Percentiles rank a stretch among this genome's conserved stretches.
These are phyloP conservation scores for Amphiprion ocellaris DNA, from an alignment of 2,113 vertebrate species.

Conservation along the genomic window DNA sequence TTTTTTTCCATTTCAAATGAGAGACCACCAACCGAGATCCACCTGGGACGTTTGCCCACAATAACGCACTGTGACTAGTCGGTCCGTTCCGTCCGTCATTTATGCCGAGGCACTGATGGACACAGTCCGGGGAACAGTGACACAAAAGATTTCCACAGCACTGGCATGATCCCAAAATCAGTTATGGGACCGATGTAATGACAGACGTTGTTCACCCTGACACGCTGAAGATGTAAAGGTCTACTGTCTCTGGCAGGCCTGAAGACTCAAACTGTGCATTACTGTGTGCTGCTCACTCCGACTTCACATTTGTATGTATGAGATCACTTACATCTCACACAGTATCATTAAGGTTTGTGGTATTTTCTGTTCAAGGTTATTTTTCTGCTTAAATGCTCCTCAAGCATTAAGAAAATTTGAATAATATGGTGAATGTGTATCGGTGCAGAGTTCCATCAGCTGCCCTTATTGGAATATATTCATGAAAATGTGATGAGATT, in stretches of 20 bases:
- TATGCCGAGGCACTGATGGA: constrained; percentile 61
- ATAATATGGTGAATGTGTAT: not conserved
- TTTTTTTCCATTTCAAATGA: constrained; percentile 23
- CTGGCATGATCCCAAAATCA: constrained; percentile 52
- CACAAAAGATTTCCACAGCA: constrained; percentile 45
- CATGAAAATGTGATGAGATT: too few relatives aligned
- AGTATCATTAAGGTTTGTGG: too few relatives aligned
- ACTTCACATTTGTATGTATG: too few relatives aligned
- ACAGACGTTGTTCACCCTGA: constrained; percentile 48
- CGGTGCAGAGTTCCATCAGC: not conserved
- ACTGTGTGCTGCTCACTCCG: not conserved
- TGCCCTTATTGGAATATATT: not conserved
- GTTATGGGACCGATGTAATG: constrained; percentile 35
- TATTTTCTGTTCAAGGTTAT: too few relatives aligned
- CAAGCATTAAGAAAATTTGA: too few relatives aligned
- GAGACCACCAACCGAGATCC: constrained; percentile 65
- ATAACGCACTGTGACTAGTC: constrained; percentile 49
- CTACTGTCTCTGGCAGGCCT: constrained; percentile 19
- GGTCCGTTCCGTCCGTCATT: constrained; percentile 31
- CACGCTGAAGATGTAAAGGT: constrained; percentile 36
- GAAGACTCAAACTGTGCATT: constrained; percentile 16
- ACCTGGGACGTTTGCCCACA: constrained; percentile 59
- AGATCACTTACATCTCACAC: too few relatives aligned
- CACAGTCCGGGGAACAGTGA: constrained; percentile 20
- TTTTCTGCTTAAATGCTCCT: too few relatives aligned